These are phyloP conservation scores for Phytoseiulus persimilis DNA, from an alignment of 2,888 invertebrate genomes.

Conservation along the genomic window DNA sequence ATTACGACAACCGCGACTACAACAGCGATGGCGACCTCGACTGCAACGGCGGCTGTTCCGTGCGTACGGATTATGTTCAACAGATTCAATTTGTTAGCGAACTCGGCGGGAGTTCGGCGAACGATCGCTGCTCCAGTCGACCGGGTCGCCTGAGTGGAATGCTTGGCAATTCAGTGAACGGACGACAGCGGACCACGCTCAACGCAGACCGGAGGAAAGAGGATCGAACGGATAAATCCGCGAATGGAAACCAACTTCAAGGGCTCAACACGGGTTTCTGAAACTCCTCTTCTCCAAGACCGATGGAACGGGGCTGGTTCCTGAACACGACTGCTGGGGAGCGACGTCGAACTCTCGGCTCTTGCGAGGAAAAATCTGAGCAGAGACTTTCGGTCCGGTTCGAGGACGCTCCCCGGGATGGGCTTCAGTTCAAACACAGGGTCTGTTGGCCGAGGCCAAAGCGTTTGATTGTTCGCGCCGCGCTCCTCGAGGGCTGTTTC, in stretches of 20 bases:
- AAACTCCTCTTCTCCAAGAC: no score
- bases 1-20: neutral
- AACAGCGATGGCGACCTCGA: neutral
- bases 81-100: neutral
- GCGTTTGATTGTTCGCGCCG: neutral
- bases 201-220: neutral
- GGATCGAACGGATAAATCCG: neutral
- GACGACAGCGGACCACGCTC: no score
- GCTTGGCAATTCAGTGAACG: neutral
- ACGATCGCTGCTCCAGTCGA: neutral
- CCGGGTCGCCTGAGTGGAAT: neutral
- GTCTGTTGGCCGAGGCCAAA: no score
- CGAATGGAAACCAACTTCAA: neutral
- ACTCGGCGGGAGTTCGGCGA: neutral
- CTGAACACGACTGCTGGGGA: no score
- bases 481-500: neutral
- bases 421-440: neutral
- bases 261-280: no score
- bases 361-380: no score
- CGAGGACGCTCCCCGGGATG: no score
- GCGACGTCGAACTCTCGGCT: no score
- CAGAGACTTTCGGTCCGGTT: no score
- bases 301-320: no score
- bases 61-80: neutral
- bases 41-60: neutral